Evolutionary conservation across 2,888 invertebrate species (phyloP).

Genomic region (Petrolisthes manimaculis): DNA sequence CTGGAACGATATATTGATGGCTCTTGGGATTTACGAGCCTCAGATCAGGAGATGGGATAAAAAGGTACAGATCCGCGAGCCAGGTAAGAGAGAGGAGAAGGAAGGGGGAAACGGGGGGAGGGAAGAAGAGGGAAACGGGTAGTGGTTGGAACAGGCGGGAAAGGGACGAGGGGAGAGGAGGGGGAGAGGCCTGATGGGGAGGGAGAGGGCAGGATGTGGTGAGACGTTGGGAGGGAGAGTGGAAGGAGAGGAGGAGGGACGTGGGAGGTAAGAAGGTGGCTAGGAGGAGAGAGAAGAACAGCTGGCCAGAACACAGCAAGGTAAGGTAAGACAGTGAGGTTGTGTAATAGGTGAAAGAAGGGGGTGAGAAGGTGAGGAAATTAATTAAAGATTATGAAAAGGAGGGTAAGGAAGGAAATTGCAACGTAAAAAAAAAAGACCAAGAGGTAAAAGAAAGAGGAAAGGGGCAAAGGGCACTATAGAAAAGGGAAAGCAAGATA

Average conservation of each 20-base stretch:
- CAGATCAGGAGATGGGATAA: slow-evolving; percentile 62
- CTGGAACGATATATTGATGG: slow-evolving; percentile 65
- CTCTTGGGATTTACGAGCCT: slow-evolving; percentile 60
- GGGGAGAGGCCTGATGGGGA: background rate
- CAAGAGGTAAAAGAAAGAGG: background rate
- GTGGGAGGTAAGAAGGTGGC: background rate
- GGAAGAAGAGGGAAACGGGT: no score
- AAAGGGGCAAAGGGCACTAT: background rate
- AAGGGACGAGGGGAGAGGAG: background rate
- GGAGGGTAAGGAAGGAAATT: background rate
- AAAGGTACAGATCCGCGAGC: slow-evolving; percentile 46
- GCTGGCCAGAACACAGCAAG: background rate
- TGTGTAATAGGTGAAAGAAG: background rate
- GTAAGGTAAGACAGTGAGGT: background rate
- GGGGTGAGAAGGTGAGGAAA: background rate
- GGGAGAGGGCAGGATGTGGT: background rate
- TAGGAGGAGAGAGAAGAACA: background rate
- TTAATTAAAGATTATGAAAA: background rate
- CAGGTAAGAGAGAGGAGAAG: slow-evolving; percentile 31
- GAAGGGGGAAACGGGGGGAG: background rate
- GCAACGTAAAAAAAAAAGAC: background rate
- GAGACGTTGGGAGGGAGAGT: background rate
- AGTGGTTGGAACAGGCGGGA: background rate
- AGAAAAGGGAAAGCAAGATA: background rate
- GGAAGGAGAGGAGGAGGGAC: background rate